A percentile compares a stretch with the other conserved stretches of the same genome.
These are phyloP conservation scores for Hermodice carunculata DNA, from an alignment of 2,888 invertebrate species.

Conservation along the genomic window DNA sequence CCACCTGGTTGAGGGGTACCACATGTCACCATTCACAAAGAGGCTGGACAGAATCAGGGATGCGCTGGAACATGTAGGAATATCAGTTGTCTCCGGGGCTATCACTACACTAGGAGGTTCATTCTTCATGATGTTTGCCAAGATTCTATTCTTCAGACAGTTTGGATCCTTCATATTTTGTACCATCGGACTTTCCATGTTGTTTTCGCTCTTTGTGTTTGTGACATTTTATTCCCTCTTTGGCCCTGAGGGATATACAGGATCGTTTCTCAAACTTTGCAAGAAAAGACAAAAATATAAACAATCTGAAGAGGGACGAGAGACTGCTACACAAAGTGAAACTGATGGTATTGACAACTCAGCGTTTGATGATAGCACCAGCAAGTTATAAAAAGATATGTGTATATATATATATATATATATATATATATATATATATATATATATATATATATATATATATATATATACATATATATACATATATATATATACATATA, in stretches of 20 bases:
- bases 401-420: too few relatives aligned
- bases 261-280: constrained; percentile 7
- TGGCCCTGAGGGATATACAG: constrained; percentile 15
- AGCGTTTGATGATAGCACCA: too few relatives aligned
- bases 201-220: constrained; percentile 45
- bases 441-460: too few relatives aligned
- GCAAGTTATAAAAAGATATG: too few relatives aligned
- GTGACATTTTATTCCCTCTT: background rate
- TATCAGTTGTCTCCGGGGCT: constrained; percentile 57
- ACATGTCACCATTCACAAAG: constrained; percentile 37
- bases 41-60: constrained; percentile 46
- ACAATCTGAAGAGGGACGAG: background rate
- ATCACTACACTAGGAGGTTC: constrained; percentile 56
- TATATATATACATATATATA: too few relatives aligned
- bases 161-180: constrained; percentile 57
- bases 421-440: too few relatives aligned
- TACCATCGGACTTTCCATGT: constrained; percentile 50
- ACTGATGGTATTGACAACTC: too few relatives aligned
- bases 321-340: background rate
- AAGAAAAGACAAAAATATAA: background rate
- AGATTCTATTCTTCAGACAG: constrained; percentile 53
- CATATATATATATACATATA: too few relatives aligned
- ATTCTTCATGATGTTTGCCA: constrained; percentile 52
- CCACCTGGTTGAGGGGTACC: constrained; percentile 57
- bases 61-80: constrained; percentile 50